Evolutionary conservation across 2,888 invertebrate species (phyloP).

Genomic region (Dasypolia templi): DNA sequence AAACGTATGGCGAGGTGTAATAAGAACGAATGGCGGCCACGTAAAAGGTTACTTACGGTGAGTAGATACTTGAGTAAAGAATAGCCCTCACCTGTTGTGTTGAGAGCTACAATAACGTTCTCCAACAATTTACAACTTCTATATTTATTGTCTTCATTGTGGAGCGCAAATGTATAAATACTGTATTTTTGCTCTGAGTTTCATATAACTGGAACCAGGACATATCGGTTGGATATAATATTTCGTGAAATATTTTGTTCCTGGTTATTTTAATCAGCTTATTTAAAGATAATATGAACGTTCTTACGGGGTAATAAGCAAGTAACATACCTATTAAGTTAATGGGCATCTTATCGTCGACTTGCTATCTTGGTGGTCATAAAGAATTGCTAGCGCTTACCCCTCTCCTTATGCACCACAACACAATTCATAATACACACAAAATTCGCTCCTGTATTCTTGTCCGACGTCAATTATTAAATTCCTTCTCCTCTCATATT

Average conservation of each 20-base stretch:
- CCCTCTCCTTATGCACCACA: constrained; percentile 69
- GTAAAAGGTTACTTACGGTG: constrained; percentile 67
- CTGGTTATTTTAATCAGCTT: not conserved
- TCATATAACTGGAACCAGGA: not conserved
- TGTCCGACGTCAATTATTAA: constrained; percentile 83
- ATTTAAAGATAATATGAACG: constrained; percentile 11
- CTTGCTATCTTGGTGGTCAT: constrained; percentile 70
- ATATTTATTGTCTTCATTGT: constrained; percentile 60
- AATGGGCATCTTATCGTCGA: constrained; percentile 23
- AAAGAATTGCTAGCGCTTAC: constrained; percentile 76
- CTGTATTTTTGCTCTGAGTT: constrained; percentile 17
- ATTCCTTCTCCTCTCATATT: constrained; percentile 80
- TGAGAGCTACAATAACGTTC: constrained; percentile 60
- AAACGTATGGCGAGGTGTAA: constrained; percentile 62
- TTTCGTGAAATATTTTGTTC: not conserved
- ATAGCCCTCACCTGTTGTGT: constrained; percentile 69
- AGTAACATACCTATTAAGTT: constrained; percentile 16
- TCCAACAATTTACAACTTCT: constrained; percentile 57
- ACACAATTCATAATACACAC: constrained; percentile 80
- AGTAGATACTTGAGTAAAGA: constrained; percentile 66
- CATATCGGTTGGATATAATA: not conserved
- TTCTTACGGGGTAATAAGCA: not conserved
- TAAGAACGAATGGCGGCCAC: constrained; percentile 69
- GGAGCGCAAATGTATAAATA: constrained; percentile 39
- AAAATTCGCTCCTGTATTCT: constrained; percentile 76